Evolutionary conservation across 2,888 invertebrate species (phyloP), one percentile per base, ranked within the genome.

Genomic region (Allolobophora icterica): DNA sequence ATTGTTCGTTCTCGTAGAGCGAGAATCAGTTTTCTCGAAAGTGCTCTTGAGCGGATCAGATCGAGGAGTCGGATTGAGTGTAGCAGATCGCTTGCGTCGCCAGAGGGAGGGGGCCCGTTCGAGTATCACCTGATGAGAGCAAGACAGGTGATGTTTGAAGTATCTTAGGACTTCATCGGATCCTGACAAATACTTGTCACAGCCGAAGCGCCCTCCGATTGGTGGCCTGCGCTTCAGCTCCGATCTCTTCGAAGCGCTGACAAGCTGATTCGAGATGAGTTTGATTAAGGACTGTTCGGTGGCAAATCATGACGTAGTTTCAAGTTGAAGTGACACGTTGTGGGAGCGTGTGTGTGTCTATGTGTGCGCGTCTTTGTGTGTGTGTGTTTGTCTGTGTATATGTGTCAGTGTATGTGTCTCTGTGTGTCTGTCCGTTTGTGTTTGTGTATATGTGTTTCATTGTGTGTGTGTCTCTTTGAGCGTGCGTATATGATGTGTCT

Each of bases 131-230:
- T 71, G 71, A 71, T 71, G 71, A 71, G 71, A 71, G 71, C 71
- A n/a, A 71, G 71, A 71, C 71, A 71, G 71, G 71, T 71, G 71
- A 71, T 71, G n/a, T 71, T 71, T 71, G 8, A 71, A 71, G 71
- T 71, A n/a, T 71, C 71, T n/a, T 71, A n/a, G 71, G n/a, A 71
- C 71, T 71, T 71, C 71, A 71, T 71, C 71, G 71, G 71, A 71
- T 71, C 71, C 71, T 71, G 71, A 71, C 71, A 71, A 71, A 71
- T 71, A 71, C 71, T 71, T 71, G 71, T 71, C 71, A 71, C 30
- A 71, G 71, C 8, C 71, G 71, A 71, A 24, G 21, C 71, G 30
- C 71, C 52, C 30, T 71, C 71, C 71, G n/a, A 71, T 71, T 71
- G 71, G 21, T 71, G 0, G 11, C 4, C 52, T 30, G 17, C 17